phyloP scores from a whole-genome alignment of 2,797 vertebrate genomes.

The Sebastiscus tertius region DNA sequence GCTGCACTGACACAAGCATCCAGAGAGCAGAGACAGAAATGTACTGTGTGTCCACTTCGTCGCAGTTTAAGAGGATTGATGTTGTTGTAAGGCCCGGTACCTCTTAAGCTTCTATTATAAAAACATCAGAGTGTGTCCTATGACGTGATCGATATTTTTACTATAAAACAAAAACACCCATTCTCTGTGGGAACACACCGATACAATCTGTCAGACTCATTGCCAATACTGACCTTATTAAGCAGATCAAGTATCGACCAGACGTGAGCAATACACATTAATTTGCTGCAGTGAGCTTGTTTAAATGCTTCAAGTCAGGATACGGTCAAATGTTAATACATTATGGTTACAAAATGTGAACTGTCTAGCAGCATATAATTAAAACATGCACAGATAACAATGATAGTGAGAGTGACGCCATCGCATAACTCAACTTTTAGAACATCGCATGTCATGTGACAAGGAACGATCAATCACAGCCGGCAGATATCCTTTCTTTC shows the following conservation, averaged over 20 bases:
- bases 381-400: background rate
- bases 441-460: no score
- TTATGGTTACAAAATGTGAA: background rate
- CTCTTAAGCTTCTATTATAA: background rate
- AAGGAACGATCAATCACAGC: accelerated
- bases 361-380: background rate
- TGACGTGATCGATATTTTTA: background rate
- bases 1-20: constrained; percentile 13
- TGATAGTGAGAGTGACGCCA: background rate
- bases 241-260: background rate
- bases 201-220: background rate
- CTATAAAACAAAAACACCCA: background rate
- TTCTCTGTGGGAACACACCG: background rate
- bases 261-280: background rate
- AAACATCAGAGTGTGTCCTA: background rate
- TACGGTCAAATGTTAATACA: background rate
- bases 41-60: background rate
- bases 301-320: background rate
- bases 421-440: no score
- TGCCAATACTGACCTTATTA: background rate
- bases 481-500: accelerated
- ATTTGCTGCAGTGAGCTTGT: constrained; percentile 3
- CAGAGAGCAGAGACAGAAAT: constrained; percentile 1
- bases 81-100: background rate
- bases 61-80: background rate